phyloP scores from a whole-genome alignment of 2,888 invertebrate species.

The Coelinius sp. region DNA sequence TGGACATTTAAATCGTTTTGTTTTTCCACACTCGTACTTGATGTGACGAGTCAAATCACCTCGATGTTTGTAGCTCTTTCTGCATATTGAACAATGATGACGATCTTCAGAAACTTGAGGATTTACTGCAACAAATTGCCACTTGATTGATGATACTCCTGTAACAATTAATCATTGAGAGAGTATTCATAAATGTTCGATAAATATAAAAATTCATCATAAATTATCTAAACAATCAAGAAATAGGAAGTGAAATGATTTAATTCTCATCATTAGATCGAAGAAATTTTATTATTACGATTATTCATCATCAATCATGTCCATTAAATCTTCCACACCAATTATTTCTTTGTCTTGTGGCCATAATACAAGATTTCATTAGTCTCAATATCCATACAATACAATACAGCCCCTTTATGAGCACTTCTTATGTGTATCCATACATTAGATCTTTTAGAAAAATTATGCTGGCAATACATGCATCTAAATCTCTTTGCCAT shows the following conservation, averaged over 20 bases:
- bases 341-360: neutral
- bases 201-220: too few relatives aligned
- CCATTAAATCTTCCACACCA: too few relatives aligned
- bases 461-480: constrained; percentile 64
- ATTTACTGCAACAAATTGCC: neutral
- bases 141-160: neutral
- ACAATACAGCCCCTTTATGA: constrained; percentile 44
- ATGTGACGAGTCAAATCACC: neutral
- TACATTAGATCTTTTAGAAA: constrained; percentile 36
- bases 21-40: neutral
- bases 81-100: neutral
- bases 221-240: too few relatives aligned
- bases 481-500: constrained; percentile 72
- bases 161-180: neutral
- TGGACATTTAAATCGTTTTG: neutral
- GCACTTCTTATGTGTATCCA: constrained; percentile 47
- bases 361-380: neutral
- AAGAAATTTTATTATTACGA: too few relatives aligned
- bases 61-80: neutral
- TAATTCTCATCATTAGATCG: too few relatives aligned
- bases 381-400: neutral
- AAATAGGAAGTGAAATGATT: too few relatives aligned
- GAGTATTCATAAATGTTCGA: neutral
- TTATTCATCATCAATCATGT: too few relatives aligned
- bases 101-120: neutral